Evolutionary conservation across 2,113 vertebrate species (phyloP).

Genomic region (Puma concolor): DNA sequence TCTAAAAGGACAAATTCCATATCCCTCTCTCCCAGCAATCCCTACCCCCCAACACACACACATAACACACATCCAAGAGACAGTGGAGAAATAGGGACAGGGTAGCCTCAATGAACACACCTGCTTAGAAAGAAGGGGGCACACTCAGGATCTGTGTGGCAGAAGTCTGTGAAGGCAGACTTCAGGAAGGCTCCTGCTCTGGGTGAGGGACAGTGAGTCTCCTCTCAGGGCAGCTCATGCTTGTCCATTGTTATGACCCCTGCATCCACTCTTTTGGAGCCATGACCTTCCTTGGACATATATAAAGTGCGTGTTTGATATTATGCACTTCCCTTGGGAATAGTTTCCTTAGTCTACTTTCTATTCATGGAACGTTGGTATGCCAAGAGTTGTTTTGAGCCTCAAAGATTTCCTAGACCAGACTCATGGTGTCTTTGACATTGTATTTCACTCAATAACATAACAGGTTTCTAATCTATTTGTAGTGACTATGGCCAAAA

Average conservation of each 20-base stretch:
- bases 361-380: neutral
- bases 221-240: neutral
- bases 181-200: neutral
- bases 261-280: neutral
- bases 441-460: neutral
- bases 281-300: neutral
- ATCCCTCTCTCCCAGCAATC: neutral
- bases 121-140: neutral
- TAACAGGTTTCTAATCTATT: neutral
- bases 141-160: neutral
- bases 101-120: neutral
- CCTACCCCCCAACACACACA: neutral
- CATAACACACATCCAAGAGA: neutral
- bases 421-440: neutral
- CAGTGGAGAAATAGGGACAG: neutral
- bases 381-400: neutral
- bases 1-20: neutral
- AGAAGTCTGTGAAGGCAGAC: neutral
- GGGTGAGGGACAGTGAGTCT: neutral
- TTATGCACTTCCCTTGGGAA: no score
- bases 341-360: neutral
- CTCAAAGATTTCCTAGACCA: neutral
- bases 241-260: neutral
- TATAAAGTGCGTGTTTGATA: neutral
- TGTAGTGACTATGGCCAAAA: neutral